Evolutionary conservation across 2,888 invertebrate genomes (phyloP), one percentile per base, ranked within the genome.

Genomic region (Thymelicus acteon): DNA sequence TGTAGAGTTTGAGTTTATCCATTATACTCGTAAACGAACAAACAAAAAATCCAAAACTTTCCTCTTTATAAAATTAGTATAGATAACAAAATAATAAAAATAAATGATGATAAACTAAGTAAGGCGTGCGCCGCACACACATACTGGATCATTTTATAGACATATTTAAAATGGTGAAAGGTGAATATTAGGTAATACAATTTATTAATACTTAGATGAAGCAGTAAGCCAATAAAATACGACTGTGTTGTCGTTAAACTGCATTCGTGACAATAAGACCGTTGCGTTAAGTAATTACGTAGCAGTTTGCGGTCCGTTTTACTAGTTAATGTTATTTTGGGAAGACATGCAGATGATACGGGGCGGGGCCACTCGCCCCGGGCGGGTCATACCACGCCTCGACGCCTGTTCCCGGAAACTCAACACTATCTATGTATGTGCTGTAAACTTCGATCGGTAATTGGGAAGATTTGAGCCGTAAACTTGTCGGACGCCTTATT

Each of bases 351-450:
- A 88, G 88, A 85, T 86, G 87, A 81, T 77, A 31, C 62, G 74
- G 73, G 77, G 73, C 77, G 75, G 79, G 71, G 73, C 76, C 74
- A 66, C 54, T 71, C 75, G 84, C 86, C 81, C 77, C 74, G 77
- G 85, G 87, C 85, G 73, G 76, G 78, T 75, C 76, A 78, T 76
- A 79, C 82, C 86, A 90, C 89, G 91, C 88, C 84, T 87, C 85
- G 83, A 88, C 92, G 88, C 92, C 86, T 86, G 79, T 75, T 77
- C 73, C 75, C 57, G 54, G 61, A 57, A 60, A 69, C 44, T 63
- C 58, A 48, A 68, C 66, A 49, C 67, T 67, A 58, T 60, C 57
- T 63, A 62, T 52, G 47, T 68, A 24, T 8, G 19, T 19, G 44
- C 10, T 19, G 44, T 12, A 8, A 8, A 12, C 8, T 7, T 49